Conservation (phyloP, 2,888 invertebrate species). For the Cephus pulcher region DNA sequence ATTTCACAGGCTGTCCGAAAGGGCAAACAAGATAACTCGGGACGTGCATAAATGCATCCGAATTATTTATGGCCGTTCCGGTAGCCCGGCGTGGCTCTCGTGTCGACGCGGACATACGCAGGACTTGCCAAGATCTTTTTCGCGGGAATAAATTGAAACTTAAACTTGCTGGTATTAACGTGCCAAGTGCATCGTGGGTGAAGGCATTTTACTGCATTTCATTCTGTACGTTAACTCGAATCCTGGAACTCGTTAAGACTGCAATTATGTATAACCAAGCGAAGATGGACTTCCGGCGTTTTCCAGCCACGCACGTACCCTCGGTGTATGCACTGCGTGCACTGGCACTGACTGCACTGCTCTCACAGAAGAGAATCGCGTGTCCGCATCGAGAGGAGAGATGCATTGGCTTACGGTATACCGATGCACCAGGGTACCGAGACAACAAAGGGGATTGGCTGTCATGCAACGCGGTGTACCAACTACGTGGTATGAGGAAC, state of each 20-base stretch:
- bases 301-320: background rate
- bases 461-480: background rate
- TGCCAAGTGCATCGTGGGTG: too few relatives aligned
- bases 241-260: background rate
- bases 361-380: background rate
- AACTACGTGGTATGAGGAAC: background rate
- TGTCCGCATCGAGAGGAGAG: background rate
- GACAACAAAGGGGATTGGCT: background rate
- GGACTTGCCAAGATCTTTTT: background rate
- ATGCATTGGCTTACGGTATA: background rate
- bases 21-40: background rate
- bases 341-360: background rate
- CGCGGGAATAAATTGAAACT: background rate
- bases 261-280: background rate
- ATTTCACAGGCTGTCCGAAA: background rate
- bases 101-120: background rate
- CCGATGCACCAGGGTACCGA: background rate
- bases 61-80: conserved; percentile 1
- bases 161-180: too few relatives aligned
- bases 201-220: background rate
- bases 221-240: background rate
- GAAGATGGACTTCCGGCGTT: background rate
- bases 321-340: background rate
- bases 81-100: background rate
- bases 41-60: background rate